Percentiles rank a stretch among this genome's conserved stretches.
These are phyloP conservation scores for Bactericera cockerelli DNA, from an alignment of 1,140 invertebrate genomes.

Conservation along the genomic window DNA sequence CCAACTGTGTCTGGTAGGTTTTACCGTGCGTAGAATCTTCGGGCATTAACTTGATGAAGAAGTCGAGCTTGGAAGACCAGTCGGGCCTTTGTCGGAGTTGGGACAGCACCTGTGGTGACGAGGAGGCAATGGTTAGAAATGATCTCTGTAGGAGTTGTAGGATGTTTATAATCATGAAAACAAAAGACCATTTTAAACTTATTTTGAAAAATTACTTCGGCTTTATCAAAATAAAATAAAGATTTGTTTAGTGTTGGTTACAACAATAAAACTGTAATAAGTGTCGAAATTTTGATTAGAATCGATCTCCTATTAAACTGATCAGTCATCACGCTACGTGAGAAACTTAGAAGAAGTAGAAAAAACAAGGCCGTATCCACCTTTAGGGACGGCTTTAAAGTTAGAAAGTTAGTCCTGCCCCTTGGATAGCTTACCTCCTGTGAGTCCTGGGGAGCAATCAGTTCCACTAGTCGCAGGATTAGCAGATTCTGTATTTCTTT, in stretches of 20 bases:
- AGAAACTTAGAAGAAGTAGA: too few relatives aligned
- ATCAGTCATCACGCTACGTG: too few relatives aligned
- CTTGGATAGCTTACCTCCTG: slow-evolving; percentile 13
- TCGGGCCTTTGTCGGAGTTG: slow-evolving; percentile 28
- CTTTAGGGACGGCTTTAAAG: not conserved
- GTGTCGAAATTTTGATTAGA: too few relatives aligned
- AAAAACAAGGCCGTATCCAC: too few relatives aligned
- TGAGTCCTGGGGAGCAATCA: slow-evolving; percentile 20
- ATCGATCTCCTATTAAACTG: too few relatives aligned
- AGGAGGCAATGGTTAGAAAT: slow-evolving; percentile 11
- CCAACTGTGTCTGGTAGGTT: slow-evolving; percentile 18
- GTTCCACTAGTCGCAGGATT: slow-evolving; percentile 19
- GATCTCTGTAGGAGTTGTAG: not conserved
- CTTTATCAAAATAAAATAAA: too few relatives aligned
- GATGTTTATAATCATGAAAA: too few relatives aligned
- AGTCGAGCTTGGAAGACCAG: slow-evolving; percentile 30
- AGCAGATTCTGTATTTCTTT: slow-evolving; percentile 19
- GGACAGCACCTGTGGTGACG: slow-evolving; percentile 25
- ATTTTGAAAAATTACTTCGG: too few relatives aligned
- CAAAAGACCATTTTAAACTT: too few relatives aligned
- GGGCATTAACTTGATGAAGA: slow-evolving; percentile 20
- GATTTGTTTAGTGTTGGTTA: too few relatives aligned
- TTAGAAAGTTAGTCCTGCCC: not conserved
- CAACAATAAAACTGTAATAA: too few relatives aligned
- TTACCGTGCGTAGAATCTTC: slow-evolving; percentile 18